These are phyloP conservation scores for Falco rusticolus DNA, from an alignment of 2,797 vertebrate species.

Conservation along the genomic window DNA sequence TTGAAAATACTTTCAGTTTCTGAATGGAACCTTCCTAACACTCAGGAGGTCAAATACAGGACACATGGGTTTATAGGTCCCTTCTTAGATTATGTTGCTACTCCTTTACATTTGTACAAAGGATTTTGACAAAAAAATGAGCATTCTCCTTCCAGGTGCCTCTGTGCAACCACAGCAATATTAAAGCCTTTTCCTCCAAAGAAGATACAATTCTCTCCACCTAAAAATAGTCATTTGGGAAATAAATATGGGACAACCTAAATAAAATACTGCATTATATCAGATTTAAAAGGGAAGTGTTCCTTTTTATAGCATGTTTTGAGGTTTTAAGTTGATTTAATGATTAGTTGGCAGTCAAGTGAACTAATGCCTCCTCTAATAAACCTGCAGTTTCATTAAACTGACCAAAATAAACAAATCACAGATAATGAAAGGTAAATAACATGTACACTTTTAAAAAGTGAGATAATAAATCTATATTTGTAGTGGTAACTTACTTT, in stretches of 20 bases:
- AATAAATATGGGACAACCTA: neutral
- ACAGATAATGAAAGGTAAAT: neutral
- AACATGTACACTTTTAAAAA: neutral
- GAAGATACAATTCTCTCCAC: neutral
- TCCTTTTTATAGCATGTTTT: neutral
- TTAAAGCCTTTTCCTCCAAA: neutral
- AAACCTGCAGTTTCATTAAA: neutral
- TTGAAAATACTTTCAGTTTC: neutral
- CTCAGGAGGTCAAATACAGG: neutral
- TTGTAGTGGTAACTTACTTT: neutral
- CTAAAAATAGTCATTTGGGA: neutral
- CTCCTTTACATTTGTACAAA: neutral
- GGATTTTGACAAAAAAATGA: accelerated
- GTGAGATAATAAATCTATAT: neutral
- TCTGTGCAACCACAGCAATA: neutral
- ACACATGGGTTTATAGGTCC: neutral
- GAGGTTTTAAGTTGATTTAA: neutral
- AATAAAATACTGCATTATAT: neutral
- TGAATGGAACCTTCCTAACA: neutral
- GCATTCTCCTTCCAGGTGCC: neutral
- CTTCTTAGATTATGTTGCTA: neutral
- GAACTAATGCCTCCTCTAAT: neutral
- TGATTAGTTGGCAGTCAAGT: neutral
- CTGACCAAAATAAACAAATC: neutral
- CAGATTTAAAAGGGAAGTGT: neutral